Percentiles rank a stretch among this genome's conserved stretches.
phyloP scores from a whole-genome alignment of 1,140 invertebrate genomes.

The Trichoplusia ni region DNA sequence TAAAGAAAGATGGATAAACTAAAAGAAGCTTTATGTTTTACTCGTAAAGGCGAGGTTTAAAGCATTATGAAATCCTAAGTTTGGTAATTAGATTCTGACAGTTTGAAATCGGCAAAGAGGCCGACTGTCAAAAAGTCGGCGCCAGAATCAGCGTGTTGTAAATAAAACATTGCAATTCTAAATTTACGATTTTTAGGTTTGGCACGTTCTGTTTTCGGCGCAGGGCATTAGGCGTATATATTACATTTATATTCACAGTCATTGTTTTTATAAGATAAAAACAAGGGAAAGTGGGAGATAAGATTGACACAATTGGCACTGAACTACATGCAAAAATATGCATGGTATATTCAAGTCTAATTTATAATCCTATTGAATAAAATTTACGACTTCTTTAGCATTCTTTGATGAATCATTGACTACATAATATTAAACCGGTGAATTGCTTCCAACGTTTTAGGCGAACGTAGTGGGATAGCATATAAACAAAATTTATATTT shows the following conservation, averaged over 20 bases:
- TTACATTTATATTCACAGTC: slow-evolving; percentile 13
- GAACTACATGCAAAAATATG: no score
- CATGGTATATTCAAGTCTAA: no score
- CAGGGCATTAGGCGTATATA: slow-evolving; percentile 1
- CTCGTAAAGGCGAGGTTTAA: slow-evolving; percentile 5
- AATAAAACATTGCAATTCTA: slow-evolving; percentile 52
- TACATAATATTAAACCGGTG: no score
- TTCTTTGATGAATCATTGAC: no score
- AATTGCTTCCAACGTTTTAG: no score
- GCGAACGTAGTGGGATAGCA: no score
- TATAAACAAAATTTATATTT: no score
- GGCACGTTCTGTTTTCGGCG: slow-evolving; percentile 26
- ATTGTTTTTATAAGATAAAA: not conserved
- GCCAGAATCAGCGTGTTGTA: slow-evolving; percentile 60
- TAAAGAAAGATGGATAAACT: not conserved
- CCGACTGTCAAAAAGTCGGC: slow-evolving; percentile 73
- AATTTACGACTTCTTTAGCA: no score
- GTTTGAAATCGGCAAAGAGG: slow-evolving; percentile 66
- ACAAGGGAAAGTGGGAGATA: not conserved
- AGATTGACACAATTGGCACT: no score
- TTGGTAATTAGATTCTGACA: slow-evolving; percentile 78
- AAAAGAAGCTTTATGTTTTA: slow-evolving; percentile 28
- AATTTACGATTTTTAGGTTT: slow-evolving; percentile 40
- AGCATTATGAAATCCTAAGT: slow-evolving; percentile 25
- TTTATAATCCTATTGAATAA: not conserved